A percentile compares a stretch with the other conserved stretches of the same genome.
Conservation (phyloP, 2,888 invertebrate genomes). For the Andrena dorsata region DNA sequence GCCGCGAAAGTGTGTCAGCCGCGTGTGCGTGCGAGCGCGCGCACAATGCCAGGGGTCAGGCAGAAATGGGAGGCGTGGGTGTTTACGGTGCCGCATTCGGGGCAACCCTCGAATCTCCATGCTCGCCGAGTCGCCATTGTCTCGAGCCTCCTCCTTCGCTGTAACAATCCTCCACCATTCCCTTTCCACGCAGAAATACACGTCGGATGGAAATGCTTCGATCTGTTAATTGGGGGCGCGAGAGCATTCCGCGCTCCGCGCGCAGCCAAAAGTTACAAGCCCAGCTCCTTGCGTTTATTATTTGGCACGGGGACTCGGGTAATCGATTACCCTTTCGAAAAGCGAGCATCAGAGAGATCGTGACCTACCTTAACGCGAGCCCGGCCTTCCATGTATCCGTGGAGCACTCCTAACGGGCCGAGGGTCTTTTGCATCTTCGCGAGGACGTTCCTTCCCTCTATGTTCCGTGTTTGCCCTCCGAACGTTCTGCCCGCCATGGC, state of each 20-base stretch:
- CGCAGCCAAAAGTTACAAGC: too few relatives aligned
- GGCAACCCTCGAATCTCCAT: constrained; percentile 57
- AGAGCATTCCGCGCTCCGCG: too few relatives aligned
- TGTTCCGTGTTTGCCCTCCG: constrained; percentile 65
- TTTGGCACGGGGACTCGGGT: background rate
- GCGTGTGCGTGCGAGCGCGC: constrained; percentile 61
- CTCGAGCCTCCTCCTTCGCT: background rate
- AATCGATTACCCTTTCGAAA: too few relatives aligned
- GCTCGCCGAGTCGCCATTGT: background rate
- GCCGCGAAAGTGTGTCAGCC: constrained; percentile 69
- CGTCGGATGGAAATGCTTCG: too few relatives aligned
- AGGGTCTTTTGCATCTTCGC: constrained; percentile 86
- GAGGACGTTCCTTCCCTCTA: constrained; percentile 85
- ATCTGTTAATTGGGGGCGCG: too few relatives aligned
- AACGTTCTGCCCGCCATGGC: constrained; percentile 54
- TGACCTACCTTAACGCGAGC: constrained; percentile 88
- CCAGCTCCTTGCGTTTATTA: background rate
- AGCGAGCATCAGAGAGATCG: background rate
- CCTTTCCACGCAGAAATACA: background rate
- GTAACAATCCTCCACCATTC: background rate
- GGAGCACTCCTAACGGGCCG: constrained; percentile 89
- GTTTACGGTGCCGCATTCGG: constrained; percentile 49
- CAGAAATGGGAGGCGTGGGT: constrained; percentile 60
- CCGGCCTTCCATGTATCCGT: constrained; percentile 87
- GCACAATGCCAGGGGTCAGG: constrained; percentile 53